Conservation (phyloP, 2,888 invertebrate species). For the Thera obeliscata region DNA sequence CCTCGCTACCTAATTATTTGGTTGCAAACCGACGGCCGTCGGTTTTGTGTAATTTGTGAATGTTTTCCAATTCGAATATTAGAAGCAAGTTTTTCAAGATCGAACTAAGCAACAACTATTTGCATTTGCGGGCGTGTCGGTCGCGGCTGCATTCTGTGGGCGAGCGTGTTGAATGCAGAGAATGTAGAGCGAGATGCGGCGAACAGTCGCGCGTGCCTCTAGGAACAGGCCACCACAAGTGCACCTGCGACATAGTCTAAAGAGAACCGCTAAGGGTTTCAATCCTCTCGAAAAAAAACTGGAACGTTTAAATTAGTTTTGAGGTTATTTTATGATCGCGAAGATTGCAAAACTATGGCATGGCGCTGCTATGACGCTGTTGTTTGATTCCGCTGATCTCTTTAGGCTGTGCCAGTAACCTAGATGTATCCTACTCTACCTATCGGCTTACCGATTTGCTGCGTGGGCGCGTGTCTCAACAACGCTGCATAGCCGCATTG, state of each 20-base stretch:
- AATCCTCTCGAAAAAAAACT: background rate
- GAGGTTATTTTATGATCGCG: background rate
- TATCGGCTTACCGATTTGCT: conserved; percentile 63
- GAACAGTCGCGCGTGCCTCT: conserved; percentile 61
- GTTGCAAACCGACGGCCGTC: conserved; percentile 69
- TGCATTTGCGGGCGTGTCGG: conserved; percentile 61
- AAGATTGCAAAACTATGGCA: background rate
- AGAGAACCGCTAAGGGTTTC: conserved; percentile 6
- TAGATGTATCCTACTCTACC: background rate
- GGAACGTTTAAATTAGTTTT: background rate
- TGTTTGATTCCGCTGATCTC: conserved; percentile 1
- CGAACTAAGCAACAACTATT: conserved; percentile 72
- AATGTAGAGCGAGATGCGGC: conserved; percentile 69
- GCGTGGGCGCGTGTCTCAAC: conserved; percentile 66
- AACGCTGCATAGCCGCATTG: conserved; percentile 74
- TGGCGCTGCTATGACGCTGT: background rate
- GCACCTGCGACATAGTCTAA: conserved; percentile 20
- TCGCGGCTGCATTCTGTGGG: conserved; percentile 77
- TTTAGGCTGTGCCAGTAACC: conserved; percentile 13
- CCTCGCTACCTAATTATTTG: conserved; percentile 75
- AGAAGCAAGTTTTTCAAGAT: conserved; percentile 33
- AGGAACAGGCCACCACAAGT: conserved; percentile 33
- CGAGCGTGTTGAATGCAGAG: conserved; percentile 74
- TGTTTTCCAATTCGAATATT: conserved; percentile 47
- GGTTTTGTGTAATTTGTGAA: conserved; percentile 59